These are phyloP conservation scores for Sabatieria punctata DNA, from an alignment of 2,888 invertebrate species.

Conservation along the genomic window DNA sequence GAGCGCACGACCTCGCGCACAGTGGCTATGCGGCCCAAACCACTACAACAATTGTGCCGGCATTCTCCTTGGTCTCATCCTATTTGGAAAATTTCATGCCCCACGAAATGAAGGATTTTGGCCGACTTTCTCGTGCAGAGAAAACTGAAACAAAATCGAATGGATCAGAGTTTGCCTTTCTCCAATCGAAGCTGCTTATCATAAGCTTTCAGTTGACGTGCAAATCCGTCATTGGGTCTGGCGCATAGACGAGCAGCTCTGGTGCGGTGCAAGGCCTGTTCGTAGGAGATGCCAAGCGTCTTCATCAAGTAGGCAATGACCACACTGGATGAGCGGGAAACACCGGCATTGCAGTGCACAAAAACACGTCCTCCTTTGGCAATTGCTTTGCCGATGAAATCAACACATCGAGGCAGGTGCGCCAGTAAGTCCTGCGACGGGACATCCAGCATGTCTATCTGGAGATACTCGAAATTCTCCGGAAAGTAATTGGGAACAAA, in stretches of 20 bases:
- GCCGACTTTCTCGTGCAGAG: no score
- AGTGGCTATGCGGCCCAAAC: no score
- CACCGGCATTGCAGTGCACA: constrained; percentile 29
- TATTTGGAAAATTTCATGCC: no score
- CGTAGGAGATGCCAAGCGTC: constrained; percentile 10
- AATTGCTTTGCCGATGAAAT: constrained; percentile 31
- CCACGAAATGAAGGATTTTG: no score
- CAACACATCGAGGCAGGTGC: constrained; percentile 26
- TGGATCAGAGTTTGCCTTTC: no score
- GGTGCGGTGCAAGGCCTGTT: constrained; percentile 27
- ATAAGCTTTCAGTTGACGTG: constrained; percentile 25
- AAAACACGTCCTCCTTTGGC: constrained; percentile 15
- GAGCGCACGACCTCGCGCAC: no score
- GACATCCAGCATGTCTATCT: constrained; percentile 31
- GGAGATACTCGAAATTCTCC: constrained; percentile 29
- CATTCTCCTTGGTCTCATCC: no score
- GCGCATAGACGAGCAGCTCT: constrained; percentile 25
- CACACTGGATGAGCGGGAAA: constrained; percentile 34
- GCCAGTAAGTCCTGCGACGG: constrained; percentile 28
- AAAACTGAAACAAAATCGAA: no score
- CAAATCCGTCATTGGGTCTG: constrained; percentile 31
- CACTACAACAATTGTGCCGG: no score
- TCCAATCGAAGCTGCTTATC: constrained; percentile 8
- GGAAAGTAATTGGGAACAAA: constrained; percentile 31
- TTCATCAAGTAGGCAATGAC: constrained; percentile 32